A percentile compares a stretch with the other conserved stretches of the same genome.
phyloP scores from a whole-genome alignment of 2,888 invertebrate genomes.

The Drosophila limbata region DNA sequence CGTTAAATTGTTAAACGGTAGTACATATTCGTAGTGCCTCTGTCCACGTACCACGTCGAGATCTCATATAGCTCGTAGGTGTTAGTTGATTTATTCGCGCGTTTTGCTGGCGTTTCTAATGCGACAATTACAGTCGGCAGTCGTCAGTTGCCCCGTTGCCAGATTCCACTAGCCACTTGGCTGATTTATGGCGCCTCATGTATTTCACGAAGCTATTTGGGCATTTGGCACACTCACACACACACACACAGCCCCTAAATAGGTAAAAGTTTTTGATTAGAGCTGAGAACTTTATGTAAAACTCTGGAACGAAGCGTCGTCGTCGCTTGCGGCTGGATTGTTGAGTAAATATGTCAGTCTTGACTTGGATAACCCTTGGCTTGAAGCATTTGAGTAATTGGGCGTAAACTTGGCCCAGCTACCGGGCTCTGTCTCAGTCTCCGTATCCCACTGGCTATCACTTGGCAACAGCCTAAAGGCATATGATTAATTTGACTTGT shows the following conservation, averaged over 20 bases:
- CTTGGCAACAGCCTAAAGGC: slow-evolving; percentile 47
- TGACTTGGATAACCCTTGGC: slow-evolving; percentile 49
- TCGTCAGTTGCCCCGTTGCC: slow-evolving; percentile 26
- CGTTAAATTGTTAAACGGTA: slow-evolving; percentile 64
- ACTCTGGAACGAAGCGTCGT: slow-evolving; percentile 26
- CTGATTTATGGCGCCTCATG: slow-evolving; percentile 74
- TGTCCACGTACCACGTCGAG: slow-evolving; percentile 46
- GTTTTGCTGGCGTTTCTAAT: slow-evolving; percentile 76
- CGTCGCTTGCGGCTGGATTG: slow-evolving; percentile 59
- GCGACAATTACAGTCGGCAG: slow-evolving; percentile 72
- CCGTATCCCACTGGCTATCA: slow-evolving; percentile 8
- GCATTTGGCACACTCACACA: slow-evolving; percentile 72
- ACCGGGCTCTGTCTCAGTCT: slow-evolving; percentile 34
- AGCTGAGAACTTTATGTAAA: slow-evolving; percentile 21
- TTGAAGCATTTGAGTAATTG: slow-evolving; percentile 65
- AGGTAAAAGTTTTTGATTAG: slow-evolving; percentile 67
- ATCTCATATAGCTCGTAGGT: slow-evolving; percentile 45
- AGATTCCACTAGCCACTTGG: slow-evolving; percentile 69
- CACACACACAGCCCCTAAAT: slow-evolving; percentile 49
- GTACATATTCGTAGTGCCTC: slow-evolving; percentile 41
- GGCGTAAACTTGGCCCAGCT: slow-evolving; percentile 67
- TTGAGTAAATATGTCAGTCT: slow-evolving; percentile 78
- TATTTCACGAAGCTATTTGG: slow-evolving; percentile 71
- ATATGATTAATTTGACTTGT: slow-evolving; percentile 71
- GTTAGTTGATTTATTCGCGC: slow-evolving; percentile 75